Evolutionary conservation across 2,113 vertebrate species (phyloP).

Genomic region (Carettochelys insculpta): DNA sequence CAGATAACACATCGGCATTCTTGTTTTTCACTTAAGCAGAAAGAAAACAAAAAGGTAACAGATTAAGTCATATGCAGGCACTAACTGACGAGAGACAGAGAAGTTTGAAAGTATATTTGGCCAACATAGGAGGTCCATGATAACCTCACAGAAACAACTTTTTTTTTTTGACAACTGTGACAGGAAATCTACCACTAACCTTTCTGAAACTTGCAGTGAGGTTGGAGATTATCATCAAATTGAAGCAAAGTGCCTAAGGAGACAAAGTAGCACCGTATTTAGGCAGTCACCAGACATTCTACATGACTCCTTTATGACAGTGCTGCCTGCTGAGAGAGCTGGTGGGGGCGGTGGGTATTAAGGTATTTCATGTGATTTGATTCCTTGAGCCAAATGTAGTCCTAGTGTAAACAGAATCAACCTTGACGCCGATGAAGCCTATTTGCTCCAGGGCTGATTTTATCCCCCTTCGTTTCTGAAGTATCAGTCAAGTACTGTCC

Average conservation of each 20-base stretch:
- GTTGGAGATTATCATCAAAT: background rate
- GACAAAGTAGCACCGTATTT: background rate
- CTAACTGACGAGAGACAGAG: slow-evolving; percentile 43
- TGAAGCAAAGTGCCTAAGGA: background rate
- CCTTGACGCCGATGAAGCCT: background rate
- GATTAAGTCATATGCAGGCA: slow-evolving; percentile 68
- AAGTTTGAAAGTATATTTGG: slow-evolving; percentile 25
- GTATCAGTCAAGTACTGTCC: rapidly evolving
- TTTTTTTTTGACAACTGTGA: background rate
- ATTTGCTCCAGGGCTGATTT: background rate
- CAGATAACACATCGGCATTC: slow-evolving; percentile 57
- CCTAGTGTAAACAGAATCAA: background rate
- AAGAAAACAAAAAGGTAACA: slow-evolving; percentile 69
- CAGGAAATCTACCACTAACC: background rate
- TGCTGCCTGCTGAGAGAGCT: background rate
- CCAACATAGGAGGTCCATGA: background rate
- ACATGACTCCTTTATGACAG: background rate
- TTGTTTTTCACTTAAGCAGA: slow-evolving; percentile 64
- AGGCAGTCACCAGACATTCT: background rate
- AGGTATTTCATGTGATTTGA: background rate
- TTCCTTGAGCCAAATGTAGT: background rate
- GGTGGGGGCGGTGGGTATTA: background rate
- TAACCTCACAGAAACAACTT: background rate
- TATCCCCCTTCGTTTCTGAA: background rate
- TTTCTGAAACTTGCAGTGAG: background rate